These are phyloP conservation scores for Sturnus vulgaris DNA, from an alignment of 2,113 vertebrate genomes.

Conservation along the genomic window DNA sequence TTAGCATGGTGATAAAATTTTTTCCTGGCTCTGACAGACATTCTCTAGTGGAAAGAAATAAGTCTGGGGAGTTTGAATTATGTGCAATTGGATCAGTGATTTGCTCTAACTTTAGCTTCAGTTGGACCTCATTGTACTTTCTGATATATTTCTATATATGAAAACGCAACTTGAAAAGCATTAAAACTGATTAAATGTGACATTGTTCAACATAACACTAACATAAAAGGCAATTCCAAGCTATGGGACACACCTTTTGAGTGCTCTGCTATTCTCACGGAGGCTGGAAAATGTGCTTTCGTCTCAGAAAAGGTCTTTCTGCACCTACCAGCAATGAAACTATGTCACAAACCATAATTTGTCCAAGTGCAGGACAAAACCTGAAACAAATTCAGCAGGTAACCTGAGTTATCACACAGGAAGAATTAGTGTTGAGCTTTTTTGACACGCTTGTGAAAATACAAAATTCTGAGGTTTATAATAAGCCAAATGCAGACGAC, in stretches of 20 bases:
- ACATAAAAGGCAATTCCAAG: constrained; percentile 18
- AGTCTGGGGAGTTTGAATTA: constrained; percentile 57
- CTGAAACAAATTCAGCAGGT: background rate
- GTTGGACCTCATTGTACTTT: constrained; percentile 7
- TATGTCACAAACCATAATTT: background rate
- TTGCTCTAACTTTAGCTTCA: background rate
- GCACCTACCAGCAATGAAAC: background rate
- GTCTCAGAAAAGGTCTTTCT: background rate
- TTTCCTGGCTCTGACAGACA: constrained; percentile 47
- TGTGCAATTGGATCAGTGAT: constrained; percentile 31
- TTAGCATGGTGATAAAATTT: constrained; percentile 57
- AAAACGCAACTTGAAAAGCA: background rate
- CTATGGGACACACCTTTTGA: background rate
- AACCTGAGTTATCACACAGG: background rate
- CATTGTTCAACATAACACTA: background rate
- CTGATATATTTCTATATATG: background rate
- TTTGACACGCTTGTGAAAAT: background rate
- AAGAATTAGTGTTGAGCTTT: background rate
- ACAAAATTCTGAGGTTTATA: background rate
- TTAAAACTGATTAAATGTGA: constrained; percentile 38
- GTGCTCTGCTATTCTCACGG: background rate
- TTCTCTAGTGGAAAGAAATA: constrained; percentile 44
- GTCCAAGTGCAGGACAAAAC: background rate
- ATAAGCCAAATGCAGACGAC: background rate
- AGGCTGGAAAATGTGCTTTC: background rate